Percentiles rank a stretch among this genome's conserved stretches.
phyloP scores from a whole-genome alignment of 2,113 vertebrate species.

The Sterrhoptilus dennistouni region DNA sequence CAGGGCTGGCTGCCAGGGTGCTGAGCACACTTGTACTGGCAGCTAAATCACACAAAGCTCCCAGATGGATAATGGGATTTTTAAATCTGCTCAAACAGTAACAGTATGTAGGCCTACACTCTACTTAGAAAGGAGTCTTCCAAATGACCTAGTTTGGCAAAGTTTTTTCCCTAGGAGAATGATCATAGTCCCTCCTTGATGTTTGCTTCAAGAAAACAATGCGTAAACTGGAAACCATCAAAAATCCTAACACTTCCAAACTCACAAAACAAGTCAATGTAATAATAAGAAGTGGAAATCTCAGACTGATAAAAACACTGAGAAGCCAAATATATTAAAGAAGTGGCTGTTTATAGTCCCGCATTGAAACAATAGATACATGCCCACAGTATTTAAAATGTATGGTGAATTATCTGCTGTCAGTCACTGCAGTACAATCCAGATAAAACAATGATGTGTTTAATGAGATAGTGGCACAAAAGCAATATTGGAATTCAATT shows the following conservation, averaged over 20 bases:
- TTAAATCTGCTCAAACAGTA: not conserved
- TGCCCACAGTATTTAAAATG: not conserved
- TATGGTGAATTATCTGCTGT: not conserved
- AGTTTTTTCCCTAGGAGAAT: not conserved
- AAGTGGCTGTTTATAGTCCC: not conserved
- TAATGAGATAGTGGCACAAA: not conserved
- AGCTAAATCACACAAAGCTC: not conserved
- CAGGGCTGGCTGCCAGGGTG: not conserved
- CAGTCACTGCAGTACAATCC: not conserved
- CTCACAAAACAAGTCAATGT: not conserved
- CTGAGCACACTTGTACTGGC: not conserved
- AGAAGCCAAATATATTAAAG: not conserved
- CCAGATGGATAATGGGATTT: not conserved
- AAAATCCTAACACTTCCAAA: not conserved
- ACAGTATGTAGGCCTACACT: not conserved
- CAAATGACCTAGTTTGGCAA: not conserved
- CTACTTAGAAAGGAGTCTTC: not conserved
- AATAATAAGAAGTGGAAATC: not conserved
- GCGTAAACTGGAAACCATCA: not conserved
- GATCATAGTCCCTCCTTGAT: not conserved
- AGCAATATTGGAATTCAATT: not conserved
- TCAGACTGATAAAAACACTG: not conserved
- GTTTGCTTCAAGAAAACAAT: not conserved
- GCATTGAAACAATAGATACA: not conserved
- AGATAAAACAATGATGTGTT: not conserved